Conservation (phyloP, 92 coral and sea anemone genomes). For the Heteractis magnifica region DNA sequence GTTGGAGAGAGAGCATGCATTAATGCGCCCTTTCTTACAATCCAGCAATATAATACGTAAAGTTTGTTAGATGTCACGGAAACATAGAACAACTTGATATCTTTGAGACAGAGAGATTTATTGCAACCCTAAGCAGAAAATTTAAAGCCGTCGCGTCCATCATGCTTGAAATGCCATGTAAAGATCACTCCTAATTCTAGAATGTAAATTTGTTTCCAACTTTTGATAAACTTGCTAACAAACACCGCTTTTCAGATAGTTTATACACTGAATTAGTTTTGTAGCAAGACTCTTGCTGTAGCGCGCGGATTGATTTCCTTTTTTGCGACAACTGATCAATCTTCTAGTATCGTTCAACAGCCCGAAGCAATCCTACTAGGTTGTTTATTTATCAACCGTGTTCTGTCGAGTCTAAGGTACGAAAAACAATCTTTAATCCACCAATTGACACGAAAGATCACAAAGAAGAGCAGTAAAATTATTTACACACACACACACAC, state of each 20-base stretch:
- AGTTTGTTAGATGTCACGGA: neutral
- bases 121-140: conserved; percentile 22
- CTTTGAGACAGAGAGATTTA: neutral
- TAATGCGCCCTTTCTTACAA: neutral
- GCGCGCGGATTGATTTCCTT: neutral
- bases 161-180: neutral
- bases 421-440: conserved; percentile 1
- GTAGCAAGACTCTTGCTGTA: neutral
- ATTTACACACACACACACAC: neutral
- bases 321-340: neutral
- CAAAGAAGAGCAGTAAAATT: neutral
- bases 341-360: neutral
- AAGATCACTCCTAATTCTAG: neutral
- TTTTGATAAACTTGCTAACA: neutral
- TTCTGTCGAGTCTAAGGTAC: neutral
- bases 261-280: neutral
- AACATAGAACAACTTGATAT: neutral
- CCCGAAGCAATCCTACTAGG: neutral
- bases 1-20: neutral
- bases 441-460: neutral
- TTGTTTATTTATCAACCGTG: neutral
- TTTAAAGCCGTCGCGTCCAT: neutral
- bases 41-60: conserved; percentile 9
- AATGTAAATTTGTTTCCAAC: neutral
- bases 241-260: neutral